A percentile compares a stretch with the other conserved stretches of the same genome.
Conservation (phyloP, 2,797 vertebrate species). For the Allobates femoralis region DNA sequence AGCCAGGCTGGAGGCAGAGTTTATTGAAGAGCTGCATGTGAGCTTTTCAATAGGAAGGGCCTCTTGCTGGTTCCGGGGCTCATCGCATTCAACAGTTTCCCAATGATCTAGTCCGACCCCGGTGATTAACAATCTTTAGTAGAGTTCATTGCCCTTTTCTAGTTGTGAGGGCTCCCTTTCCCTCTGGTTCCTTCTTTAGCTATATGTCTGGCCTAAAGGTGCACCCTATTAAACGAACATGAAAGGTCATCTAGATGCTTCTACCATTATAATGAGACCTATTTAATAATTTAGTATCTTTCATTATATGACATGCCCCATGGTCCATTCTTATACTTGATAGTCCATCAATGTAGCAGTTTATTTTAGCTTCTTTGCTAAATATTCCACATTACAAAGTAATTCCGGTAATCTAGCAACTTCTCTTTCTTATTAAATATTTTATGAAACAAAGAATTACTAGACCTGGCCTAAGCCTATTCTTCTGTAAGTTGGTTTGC, state of each 20-base stretch:
- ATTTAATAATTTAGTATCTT: neutral
- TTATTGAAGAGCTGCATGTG: too few species aligned
- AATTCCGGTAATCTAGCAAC: neutral
- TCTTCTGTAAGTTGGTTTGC: neutral
- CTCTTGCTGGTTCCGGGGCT: too few species aligned
- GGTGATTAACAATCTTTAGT: too few species aligned
- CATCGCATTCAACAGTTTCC: too few species aligned
- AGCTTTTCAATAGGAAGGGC: too few species aligned
- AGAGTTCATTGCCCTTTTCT: too few species aligned
- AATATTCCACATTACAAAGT: too few species aligned
- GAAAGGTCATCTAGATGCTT: neutral
- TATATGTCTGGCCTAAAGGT: too few species aligned
- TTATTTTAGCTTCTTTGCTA: neutral
- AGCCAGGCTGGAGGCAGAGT: too few species aligned
- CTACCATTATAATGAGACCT: neutral
- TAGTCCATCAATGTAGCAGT: neutral
- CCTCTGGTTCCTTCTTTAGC: too few species aligned
- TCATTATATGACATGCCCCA: neutral
- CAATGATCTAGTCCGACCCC: too few species aligned
- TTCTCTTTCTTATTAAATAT: neutral
- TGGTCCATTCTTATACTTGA: neutral
- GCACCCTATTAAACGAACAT: neutral
- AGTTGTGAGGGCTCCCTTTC: too few species aligned
- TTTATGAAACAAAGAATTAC: neutral
- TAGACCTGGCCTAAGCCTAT: neutral